These are phyloP conservation scores for Actinia equina DNA, from an alignment of 64 coral and sea anemone genomes.

Conservation along the genomic window DNA sequence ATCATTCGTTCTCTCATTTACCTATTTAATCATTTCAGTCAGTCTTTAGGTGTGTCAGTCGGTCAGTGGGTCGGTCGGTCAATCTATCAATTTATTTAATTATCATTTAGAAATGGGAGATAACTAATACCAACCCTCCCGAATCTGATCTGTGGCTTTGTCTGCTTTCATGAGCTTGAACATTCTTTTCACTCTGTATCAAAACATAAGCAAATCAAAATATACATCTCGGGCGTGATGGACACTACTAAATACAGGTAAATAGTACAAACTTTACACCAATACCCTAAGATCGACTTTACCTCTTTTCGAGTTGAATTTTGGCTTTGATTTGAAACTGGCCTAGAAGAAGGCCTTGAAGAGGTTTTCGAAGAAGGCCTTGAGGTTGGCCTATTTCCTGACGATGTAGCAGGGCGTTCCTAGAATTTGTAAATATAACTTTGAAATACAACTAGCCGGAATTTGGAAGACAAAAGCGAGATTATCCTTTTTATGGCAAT, in stretches of 20 bases:
- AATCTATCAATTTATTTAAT: background rate
- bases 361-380: background rate
- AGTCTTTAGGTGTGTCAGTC: no score
- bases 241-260: no score
- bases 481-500: no score
- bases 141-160: background rate
- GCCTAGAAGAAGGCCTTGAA: background rate
- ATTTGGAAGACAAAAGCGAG: no score
- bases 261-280: no score
- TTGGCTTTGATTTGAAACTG: background rate
- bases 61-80: no score
- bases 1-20: no score
- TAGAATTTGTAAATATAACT: background rate
- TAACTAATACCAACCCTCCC: background rate
- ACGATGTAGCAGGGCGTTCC: conserved; percentile 2
- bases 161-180: background rate
- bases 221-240: no score
- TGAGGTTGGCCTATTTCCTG: background rate
- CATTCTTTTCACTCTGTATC: background rate
- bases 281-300: background rate
- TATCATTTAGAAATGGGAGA: background rate
- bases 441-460: no score
- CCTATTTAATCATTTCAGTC: no score
- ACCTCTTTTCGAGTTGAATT: background rate
- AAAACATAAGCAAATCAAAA: background rate